A percentile compares a stretch with the other conserved stretches of the same genome.
Conservation (phyloP, 2,888 invertebrate species). For the Sisyra nigra region DNA sequence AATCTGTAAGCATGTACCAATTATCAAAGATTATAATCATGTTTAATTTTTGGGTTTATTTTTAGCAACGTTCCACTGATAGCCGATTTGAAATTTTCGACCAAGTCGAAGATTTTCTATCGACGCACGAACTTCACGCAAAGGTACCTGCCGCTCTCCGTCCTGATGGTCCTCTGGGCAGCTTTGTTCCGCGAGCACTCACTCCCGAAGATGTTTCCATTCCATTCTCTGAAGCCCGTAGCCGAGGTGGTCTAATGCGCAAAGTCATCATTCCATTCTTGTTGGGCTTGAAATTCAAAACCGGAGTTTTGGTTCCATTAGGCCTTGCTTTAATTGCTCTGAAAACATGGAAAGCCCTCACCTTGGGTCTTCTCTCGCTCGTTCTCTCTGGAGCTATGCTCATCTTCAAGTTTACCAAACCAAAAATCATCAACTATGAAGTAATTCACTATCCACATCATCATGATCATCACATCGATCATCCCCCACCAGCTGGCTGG, state of each 20-base stretch:
- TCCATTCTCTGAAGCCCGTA: slow-evolving; percentile 56
- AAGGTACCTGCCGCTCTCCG: slow-evolving; percentile 51
- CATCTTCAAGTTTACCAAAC: slow-evolving; percentile 75
- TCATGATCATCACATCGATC: slow-evolving; percentile 27
- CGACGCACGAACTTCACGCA: slow-evolving; percentile 57
- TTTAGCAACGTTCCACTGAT: slow-evolving; percentile 29
- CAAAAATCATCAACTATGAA: slow-evolving; percentile 74
- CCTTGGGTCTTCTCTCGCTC: slow-evolving; percentile 66
- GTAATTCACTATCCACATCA: slow-evolving; percentile 66
- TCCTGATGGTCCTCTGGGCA: slow-evolving; percentile 36
- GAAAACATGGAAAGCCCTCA: slow-evolving; percentile 81
- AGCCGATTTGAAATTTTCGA: slow-evolving; percentile 46
- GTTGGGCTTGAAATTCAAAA: slow-evolving; percentile 72
- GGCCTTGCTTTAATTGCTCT: slow-evolving; percentile 69
- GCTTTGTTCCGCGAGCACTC: slow-evolving; percentile 46
- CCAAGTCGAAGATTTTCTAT: slow-evolving; percentile 55
- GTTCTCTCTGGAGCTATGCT: slow-evolving; percentile 73
- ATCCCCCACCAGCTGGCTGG: slow-evolving; percentile 26
- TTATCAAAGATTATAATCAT: background rate
- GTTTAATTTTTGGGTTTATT: slow-evolving; percentile 1
- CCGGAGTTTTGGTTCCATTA: slow-evolving; percentile 65
- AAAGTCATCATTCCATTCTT: slow-evolving; percentile 75
- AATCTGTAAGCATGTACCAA: background rate
- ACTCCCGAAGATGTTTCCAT: slow-evolving; percentile 51
- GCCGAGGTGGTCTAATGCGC: slow-evolving; percentile 49